These are phyloP conservation scores for Pharmacophagus antenor DNA, from an alignment of 2,888 invertebrate species.

Conservation along the genomic window DNA sequence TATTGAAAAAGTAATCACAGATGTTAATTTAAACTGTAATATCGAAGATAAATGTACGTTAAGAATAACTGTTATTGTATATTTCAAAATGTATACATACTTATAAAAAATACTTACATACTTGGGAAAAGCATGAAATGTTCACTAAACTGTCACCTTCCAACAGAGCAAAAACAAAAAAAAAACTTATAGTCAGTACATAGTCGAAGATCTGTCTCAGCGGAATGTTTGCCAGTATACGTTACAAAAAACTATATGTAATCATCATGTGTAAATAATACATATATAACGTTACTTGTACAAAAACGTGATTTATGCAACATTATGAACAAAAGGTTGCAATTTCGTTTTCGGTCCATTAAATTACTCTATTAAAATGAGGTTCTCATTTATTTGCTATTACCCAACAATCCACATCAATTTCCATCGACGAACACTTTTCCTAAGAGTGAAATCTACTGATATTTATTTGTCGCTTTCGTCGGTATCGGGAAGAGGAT, in stretches of 20 bases:
- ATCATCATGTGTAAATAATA: slow-evolving; percentile 11
- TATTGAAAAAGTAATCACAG: no score
- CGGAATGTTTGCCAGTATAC: no score
- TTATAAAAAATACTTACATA: no score
- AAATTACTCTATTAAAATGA: slow-evolving; percentile 19
- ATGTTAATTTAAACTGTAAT: no score
- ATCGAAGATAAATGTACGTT: no score
- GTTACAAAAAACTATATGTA: slow-evolving; percentile 8
- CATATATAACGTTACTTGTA: slow-evolving; percentile 1
- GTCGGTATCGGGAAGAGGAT: slow-evolving; percentile 56
- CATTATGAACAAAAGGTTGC: slow-evolving; percentile 3
- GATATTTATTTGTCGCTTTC: slow-evolving; percentile 70
- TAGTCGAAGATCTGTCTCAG: no score
- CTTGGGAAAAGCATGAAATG: no score
- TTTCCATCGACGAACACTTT: slow-evolving; percentile 29
- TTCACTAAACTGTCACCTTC: no score
- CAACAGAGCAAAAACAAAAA: no score
- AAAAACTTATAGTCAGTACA: no score
- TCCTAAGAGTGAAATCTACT: slow-evolving; percentile 49
- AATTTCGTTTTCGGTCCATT: slow-evolving; percentile 21
- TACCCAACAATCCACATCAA: slow-evolving; percentile 3
- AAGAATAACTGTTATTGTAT: no score
- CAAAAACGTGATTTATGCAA: slow-evolving; percentile 15
- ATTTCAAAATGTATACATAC: no score
- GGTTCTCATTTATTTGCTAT: slow-evolving; percentile 3